phyloP scores from a whole-genome alignment of 2,113 vertebrate species.

The Pedetes capensis region DNA sequence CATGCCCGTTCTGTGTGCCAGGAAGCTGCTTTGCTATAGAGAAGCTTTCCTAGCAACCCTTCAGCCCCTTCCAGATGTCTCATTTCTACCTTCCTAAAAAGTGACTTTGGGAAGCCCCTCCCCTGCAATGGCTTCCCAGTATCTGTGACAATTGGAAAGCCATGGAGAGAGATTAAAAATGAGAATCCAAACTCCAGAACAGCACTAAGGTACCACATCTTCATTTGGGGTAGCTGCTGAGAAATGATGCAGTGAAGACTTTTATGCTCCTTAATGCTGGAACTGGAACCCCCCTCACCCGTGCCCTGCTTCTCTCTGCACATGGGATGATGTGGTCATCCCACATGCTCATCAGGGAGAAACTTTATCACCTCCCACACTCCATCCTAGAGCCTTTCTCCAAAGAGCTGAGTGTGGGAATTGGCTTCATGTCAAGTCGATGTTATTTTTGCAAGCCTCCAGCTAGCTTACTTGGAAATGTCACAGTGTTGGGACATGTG shows the following conservation, averaged over 20 bases:
- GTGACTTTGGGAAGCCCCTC: neutral
- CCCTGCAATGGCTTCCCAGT: neutral
- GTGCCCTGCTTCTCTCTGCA: neutral
- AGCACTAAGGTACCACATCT: neutral
- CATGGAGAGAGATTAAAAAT: neutral
- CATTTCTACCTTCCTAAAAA: slow-evolving; percentile 17
- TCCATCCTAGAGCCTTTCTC: slow-evolving; percentile 61
- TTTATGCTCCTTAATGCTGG: slow-evolving; percentile 47
- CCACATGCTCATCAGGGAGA: slow-evolving; percentile 64
- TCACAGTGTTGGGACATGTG: slow-evolving; percentile 71
- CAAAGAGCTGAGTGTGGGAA: slow-evolving; percentile 73
- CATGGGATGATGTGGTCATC: slow-evolving; percentile 65
- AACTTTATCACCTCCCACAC: slow-evolving; percentile 72
- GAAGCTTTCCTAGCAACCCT: neutral
- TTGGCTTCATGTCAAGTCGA: slow-evolving; percentile 71
- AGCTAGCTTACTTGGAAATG: slow-evolving; percentile 72
- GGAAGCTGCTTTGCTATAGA: neutral
- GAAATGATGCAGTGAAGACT: neutral
- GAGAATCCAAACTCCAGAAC: neutral
- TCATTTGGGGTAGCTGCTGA: neutral
- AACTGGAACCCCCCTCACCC: neutral
- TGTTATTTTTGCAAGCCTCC: slow-evolving; percentile 70
- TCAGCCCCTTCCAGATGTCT: neutral
- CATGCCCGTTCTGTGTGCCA: neutral
- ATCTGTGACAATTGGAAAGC: neutral